phyloP scores from a whole-genome alignment of 2,797 vertebrate genomes.

The Varecia variegata region DNA sequence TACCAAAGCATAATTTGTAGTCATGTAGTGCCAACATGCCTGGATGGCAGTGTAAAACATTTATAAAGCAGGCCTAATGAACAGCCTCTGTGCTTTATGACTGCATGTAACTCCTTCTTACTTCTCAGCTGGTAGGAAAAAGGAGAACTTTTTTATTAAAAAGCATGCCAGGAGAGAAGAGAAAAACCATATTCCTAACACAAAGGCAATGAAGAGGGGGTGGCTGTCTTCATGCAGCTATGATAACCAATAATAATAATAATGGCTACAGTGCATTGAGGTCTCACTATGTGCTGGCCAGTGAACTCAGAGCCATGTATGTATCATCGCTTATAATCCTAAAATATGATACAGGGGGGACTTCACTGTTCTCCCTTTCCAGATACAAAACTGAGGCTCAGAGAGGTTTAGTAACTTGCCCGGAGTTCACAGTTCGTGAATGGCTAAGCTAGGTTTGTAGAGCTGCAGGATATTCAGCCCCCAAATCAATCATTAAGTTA shows the following conservation, averaged over 20 bases:
- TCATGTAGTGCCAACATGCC: constrained; percentile 53
- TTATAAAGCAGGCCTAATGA: constrained; percentile 71
- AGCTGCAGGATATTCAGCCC: background rate
- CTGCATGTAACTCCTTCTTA: constrained; percentile 54
- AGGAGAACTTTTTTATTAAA: background rate
- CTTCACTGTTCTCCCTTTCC: background rate
- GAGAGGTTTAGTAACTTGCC: background rate
- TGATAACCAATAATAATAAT: background rate
- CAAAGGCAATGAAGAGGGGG: background rate
- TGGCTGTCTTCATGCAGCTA: background rate
- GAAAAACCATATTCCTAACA: background rate
- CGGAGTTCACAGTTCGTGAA: background rate
- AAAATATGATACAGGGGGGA: background rate
- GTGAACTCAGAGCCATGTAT: background rate
- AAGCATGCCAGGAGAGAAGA: background rate
- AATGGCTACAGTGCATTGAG: background rate
- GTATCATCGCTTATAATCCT: no score
- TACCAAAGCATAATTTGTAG: constrained; percentile 51
- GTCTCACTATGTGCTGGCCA: rapidly evolving
- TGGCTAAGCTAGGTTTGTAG: background rate
- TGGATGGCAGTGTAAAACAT: constrained; percentile 59
- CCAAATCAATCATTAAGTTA: background rate
- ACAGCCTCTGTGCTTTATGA: constrained; percentile 60
- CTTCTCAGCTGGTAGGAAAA: background rate
- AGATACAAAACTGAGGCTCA: background rate